Evolutionary conservation across 1,140 invertebrate genomes (phyloP).

Genomic region (Diorhabda carinulata): DNA sequence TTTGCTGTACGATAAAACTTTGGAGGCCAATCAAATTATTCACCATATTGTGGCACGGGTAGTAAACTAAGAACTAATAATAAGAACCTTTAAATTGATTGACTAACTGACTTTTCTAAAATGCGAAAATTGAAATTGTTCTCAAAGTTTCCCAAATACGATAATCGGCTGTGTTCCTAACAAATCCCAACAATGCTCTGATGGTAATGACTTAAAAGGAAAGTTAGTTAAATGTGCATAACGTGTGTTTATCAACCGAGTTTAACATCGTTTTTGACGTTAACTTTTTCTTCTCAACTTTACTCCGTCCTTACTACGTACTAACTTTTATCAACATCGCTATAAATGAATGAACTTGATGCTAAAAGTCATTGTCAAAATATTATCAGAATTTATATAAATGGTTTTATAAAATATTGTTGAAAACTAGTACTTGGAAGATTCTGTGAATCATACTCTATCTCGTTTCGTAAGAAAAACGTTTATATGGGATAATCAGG

Average conservation of each 20-base stretch:
- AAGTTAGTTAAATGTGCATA: conserved; percentile 20
- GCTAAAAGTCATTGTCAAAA: conserved; percentile 6
- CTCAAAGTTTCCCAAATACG: conserved; percentile 26
- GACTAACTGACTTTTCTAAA: conserved; percentile 32
- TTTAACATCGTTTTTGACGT: conserved; percentile 18
- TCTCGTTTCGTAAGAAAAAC: too few species aligned
- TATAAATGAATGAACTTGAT: conserved; percentile 10
- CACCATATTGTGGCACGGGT: conserved; percentile 38
- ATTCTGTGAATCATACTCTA: too few species aligned
- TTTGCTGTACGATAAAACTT: conserved; percentile 42
- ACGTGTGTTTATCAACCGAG: conserved; percentile 18
- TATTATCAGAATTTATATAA: conserved; percentile 9
- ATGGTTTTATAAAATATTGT: not conserved
- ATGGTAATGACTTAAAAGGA: conserved; percentile 20
- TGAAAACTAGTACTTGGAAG: not conserved
- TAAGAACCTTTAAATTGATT: conserved; percentile 33
- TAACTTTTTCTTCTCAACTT: conserved; percentile 19
- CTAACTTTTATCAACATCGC: conserved; percentile 4
- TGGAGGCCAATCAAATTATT: conserved; percentile 43
- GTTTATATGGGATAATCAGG: too few species aligned
- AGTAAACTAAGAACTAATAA: conserved; percentile 38
- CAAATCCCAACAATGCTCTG: conserved; percentile 13
- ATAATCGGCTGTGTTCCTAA: conserved; percentile 25
- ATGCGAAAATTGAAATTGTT: conserved; percentile 33
- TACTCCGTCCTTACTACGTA: not conserved